Conservation (phyloP, 1,140 invertebrate genomes). For the Elymnias hypermnestra region DNA sequence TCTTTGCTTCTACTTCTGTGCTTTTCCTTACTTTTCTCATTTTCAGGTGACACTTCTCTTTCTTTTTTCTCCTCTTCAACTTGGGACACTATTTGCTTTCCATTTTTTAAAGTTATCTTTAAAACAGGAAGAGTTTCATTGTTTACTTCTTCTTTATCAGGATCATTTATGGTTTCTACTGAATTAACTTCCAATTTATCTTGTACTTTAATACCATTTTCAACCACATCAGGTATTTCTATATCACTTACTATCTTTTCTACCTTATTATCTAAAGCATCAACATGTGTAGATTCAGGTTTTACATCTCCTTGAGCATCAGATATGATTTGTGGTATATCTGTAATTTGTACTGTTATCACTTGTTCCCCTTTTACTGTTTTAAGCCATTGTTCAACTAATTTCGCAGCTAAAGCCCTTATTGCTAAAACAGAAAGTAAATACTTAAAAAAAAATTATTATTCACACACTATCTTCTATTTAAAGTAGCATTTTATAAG, state of each 20-base stretch:
- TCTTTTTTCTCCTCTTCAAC: constrained; percentile 71
- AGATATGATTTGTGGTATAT: constrained; percentile 55
- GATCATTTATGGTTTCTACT: constrained; percentile 7
- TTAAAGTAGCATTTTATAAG: no score
- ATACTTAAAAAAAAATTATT: no score
- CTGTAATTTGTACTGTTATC: constrained; percentile 42
- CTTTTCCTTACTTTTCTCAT: constrained; percentile 57
- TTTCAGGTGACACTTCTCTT: constrained; percentile 50
- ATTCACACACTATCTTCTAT: no score
- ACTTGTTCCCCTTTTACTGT: constrained; percentile 84
- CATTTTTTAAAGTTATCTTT: constrained; percentile 85
- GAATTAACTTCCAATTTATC: constrained; percentile 15
- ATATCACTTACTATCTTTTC: constrained; percentile 13
- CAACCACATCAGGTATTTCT: constrained; percentile 23
- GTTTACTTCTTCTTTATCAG: constrained; percentile 59
- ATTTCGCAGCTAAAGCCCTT: constrained; percentile 82
- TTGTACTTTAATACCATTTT: constrained; percentile 22
- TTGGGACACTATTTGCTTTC: constrained; percentile 83
- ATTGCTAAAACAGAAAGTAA: constrained; percentile 78
- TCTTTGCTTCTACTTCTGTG: constrained; percentile 64
- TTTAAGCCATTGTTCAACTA: constrained; percentile 94
- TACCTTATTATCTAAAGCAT: constrained; percentile 19
- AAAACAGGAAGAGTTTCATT: constrained; percentile 57
- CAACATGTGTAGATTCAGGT: constrained; percentile 18
- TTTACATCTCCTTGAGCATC: constrained; percentile 36